These are phyloP conservation scores for Drosophila aldrichi DNA, from an alignment of 2,888 invertebrate genomes.

Conservation along the genomic window DNA sequence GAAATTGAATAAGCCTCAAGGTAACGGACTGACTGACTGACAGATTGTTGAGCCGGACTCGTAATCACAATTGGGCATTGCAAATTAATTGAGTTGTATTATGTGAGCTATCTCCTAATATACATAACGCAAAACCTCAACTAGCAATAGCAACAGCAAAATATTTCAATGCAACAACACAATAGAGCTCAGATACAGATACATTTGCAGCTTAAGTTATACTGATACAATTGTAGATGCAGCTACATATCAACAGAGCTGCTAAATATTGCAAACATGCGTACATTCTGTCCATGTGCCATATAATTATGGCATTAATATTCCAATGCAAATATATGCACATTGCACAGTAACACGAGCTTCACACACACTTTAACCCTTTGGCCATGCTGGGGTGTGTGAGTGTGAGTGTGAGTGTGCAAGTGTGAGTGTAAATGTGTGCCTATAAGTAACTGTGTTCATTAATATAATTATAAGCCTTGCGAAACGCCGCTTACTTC, in stretches of 20 bases:
- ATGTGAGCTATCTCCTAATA: conserved; percentile 26
- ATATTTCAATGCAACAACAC: conserved; percentile 60
- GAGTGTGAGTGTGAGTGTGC: background rate
- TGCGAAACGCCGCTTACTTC: conserved; percentile 27
- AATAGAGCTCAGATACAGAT: conserved; percentile 30
- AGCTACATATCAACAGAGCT: conserved; percentile 40
- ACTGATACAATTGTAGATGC: background rate
- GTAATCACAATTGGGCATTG: conserved; percentile 52
- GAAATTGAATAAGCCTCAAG: conserved; percentile 31
- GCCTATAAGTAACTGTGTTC: conserved; percentile 49
- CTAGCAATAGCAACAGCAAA: conserved; percentile 39
- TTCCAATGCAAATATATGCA: conserved; percentile 73
- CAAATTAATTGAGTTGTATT: conserved; percentile 74
- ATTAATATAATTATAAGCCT: conserved; percentile 68
- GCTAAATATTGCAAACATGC: conserved; percentile 66
- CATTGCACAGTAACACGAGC: conserved; percentile 52
- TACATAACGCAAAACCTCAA: conserved; percentile 51
- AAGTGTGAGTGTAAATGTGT: background rate
- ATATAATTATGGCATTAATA: conserved; percentile 78
- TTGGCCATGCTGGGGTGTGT: background rate
- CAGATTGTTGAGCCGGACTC: conserved; percentile 24
- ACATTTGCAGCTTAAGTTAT: background rate
- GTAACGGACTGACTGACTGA: conserved; percentile 13
- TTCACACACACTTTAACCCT: background rate
- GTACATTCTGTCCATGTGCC: conserved; percentile 69